Percentiles rank a stretch among this genome's conserved stretches.
These are phyloP conservation scores for Lepus americanus DNA, from an alignment of 2,113 vertebrate genomes.

Conservation along the genomic window DNA sequence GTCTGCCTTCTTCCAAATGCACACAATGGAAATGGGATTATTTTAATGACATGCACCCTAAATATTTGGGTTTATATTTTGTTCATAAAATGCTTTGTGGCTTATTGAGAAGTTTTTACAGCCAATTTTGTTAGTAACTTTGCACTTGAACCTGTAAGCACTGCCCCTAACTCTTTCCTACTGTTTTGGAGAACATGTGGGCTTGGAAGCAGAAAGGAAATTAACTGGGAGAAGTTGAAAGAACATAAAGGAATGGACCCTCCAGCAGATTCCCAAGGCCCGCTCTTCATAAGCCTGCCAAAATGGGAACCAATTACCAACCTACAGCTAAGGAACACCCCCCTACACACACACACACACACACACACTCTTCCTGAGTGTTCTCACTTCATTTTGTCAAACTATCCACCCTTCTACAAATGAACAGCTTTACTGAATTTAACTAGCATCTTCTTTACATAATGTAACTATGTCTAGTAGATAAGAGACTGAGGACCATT, in stretches of 20 bases:
- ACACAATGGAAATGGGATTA: background rate
- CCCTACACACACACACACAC: background rate
- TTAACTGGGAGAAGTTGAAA: conserved; percentile 9
- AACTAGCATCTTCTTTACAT: conserved; percentile 10
- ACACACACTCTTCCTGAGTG: background rate
- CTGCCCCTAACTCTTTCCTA: background rate
- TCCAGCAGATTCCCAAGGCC: background rate
- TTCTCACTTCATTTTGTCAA: background rate
- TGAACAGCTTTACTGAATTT: background rate
- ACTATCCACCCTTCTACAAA: background rate
- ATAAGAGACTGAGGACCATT: background rate
- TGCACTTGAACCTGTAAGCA: background rate
- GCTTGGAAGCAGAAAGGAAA: background rate
- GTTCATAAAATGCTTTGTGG: conserved; percentile 27
- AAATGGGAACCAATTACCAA: background rate
- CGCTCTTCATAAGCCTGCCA: background rate
- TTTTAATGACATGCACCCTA: background rate
- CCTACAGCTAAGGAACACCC: background rate
- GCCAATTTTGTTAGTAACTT: background rate
- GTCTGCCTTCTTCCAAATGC: background rate
- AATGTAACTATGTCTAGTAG: background rate
- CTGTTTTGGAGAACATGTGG: background rate
- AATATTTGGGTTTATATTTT: background rate
- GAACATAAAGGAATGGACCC: background rate
- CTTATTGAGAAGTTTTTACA: conserved; percentile 9